These are phyloP conservation scores for Pangasianodon gigas DNA, from an alignment of 2,113 vertebrate genomes.

Conservation along the genomic window DNA sequence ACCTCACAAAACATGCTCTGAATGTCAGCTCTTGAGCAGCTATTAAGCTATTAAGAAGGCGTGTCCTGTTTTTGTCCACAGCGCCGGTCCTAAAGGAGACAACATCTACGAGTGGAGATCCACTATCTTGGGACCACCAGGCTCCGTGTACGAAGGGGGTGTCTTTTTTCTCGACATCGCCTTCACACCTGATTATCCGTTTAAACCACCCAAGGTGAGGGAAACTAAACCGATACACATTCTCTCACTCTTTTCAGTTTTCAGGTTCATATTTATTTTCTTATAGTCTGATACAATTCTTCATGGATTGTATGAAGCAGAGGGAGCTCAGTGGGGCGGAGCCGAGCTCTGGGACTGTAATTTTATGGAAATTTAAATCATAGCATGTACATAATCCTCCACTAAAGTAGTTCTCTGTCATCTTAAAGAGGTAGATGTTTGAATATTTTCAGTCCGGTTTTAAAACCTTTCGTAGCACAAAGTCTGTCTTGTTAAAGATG, in stretches of 20 bases:
- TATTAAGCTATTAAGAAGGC: neutral
- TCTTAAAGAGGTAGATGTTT: too few species aligned
- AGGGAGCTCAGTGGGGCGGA: too few species aligned
- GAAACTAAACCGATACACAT: neutral
- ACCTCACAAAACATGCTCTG: neutral
- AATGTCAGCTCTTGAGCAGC: neutral
- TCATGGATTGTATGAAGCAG: too few species aligned
- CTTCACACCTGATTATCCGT: slow-evolving; percentile 98
- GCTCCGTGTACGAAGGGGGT: slow-evolving; percentile 97
- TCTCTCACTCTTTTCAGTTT: neutral
- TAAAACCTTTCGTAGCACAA: too few species aligned
- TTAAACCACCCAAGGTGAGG: slow-evolving; percentile 97
- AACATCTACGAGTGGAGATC: slow-evolving; percentile 99
- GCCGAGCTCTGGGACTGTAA: too few species aligned
- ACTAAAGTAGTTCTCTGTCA: too few species aligned
- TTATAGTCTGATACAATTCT: too few species aligned
- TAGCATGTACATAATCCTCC: too few species aligned
- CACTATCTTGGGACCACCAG: slow-evolving; percentile 95
- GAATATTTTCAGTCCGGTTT: too few species aligned
- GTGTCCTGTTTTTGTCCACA: slow-evolving; percentile 69
- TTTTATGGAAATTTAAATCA: too few species aligned
- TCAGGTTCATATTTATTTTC: neutral
- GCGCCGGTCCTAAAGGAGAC: slow-evolving; percentile 98
- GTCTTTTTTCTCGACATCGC: slow-evolving; percentile 99
- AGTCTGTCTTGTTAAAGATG: neutral